Conservation (phyloP, 2,113 vertebrate genomes). For the Thunnus thynnus region DNA sequence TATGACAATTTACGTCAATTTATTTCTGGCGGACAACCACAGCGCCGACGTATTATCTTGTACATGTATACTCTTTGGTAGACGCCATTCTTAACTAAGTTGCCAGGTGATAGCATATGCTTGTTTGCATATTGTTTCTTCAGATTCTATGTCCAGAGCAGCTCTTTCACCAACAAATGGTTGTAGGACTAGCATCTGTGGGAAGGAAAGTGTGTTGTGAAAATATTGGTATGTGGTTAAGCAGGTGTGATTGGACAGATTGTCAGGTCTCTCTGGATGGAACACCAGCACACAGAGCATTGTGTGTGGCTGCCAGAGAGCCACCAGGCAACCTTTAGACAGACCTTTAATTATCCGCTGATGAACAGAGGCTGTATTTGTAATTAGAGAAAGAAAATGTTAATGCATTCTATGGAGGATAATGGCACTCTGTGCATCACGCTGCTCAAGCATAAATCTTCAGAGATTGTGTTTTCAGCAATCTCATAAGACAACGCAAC, state of each 20-base stretch:
- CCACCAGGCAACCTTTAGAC: conserved; percentile 51
- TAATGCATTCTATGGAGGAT: conserved; percentile 72
- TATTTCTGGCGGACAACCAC: too few relatives aligned
- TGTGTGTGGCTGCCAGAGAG: conserved; percentile 35
- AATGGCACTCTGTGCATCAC: conserved; percentile 50
- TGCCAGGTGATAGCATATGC: background rate
- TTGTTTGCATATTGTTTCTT: background rate
- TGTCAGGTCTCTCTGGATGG: background rate
- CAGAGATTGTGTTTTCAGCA: conserved; percentile 15
- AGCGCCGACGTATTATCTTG: too few relatives aligned
- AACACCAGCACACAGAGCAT: background rate
- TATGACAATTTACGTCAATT: too few relatives aligned
- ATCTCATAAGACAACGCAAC: conserved; percentile 9
- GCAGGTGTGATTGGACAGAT: conserved; percentile 39
- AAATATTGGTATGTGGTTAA: background rate
- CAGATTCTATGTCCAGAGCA: background rate
- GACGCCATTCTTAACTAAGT: too few relatives aligned
- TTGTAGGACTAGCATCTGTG: background rate
- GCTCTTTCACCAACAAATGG: too few relatives aligned
- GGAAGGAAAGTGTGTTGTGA: background rate
- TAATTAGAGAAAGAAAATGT: conserved; percentile 75
- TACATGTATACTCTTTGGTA: too few relatives aligned
- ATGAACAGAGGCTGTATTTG: conserved; percentile 57
- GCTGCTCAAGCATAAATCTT: conserved; percentile 24
- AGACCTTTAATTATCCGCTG: conserved; percentile 65